Conservation (phyloP, 2,797 vertebrate species). For the Tapera naevia region DNA sequence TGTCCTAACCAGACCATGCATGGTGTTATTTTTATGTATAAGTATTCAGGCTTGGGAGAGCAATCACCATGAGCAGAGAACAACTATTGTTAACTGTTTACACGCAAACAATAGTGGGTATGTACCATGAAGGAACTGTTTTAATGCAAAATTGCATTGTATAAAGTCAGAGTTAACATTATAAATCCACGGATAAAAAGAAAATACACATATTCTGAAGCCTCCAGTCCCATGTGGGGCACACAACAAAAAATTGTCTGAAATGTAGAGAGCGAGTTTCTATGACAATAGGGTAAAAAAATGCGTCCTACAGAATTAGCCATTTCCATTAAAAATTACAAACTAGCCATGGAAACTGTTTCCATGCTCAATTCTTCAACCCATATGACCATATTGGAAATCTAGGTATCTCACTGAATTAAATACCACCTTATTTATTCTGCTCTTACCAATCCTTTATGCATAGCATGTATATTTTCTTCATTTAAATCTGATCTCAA, state of each 20-base stretch:
- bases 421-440: not conserved
- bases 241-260: not conserved
- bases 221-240: not conserved
- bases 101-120: not conserved
- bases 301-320: not conserved
- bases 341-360: not conserved
- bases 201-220: not conserved
- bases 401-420: not conserved
- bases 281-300: not conserved
- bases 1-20: not conserved
- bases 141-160: not conserved
- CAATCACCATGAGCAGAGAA: not conserved
- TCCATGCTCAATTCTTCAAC: not conserved
- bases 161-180: not conserved
- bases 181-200: not conserved
- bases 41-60: not conserved
- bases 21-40: not conserved
- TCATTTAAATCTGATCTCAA: not conserved
- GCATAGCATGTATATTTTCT: too few relatives aligned
- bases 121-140: accelerated
- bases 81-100: not conserved
- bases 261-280: not conserved
- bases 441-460: not conserved
- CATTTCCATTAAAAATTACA: not conserved
- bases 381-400: not conserved